Conservation (phyloP, 2,797 vertebrate species). For the Myiotriccus ornatus region DNA sequence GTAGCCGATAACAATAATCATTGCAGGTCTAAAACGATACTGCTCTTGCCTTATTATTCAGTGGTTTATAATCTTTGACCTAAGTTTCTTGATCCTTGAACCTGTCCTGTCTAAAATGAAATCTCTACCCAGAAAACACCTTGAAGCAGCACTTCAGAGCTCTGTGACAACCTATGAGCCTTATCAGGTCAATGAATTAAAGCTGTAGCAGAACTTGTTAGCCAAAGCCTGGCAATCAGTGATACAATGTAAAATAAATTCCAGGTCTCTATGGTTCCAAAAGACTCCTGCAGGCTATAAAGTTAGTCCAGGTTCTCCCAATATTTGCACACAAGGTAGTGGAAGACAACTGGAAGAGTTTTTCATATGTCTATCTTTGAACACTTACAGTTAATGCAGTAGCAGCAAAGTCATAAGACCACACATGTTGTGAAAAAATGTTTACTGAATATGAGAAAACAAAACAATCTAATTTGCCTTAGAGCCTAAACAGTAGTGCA, state of each 20-base stretch:
- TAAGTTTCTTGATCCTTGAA: neutral
- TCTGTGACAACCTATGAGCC: neutral
- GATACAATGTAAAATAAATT: neutral
- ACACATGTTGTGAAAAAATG: neutral
- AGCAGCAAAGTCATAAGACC: neutral
- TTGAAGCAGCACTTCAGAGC: neutral
- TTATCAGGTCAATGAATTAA: neutral
- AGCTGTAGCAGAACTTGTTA: neutral
- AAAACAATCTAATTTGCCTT: neutral
- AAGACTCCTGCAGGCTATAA: neutral
- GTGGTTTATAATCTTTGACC: neutral
- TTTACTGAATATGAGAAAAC: neutral
- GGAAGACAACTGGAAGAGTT: neutral
- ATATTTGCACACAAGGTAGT: neutral
- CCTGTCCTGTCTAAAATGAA: conserved; percentile 1
- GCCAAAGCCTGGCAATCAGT: neutral
- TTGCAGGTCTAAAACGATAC: neutral
- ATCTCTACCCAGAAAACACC: neutral
- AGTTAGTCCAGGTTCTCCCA: neutral
- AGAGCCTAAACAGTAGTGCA: neutral
- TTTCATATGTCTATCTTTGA: accelerated
- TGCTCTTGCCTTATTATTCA: neutral
- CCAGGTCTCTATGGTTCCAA: neutral
- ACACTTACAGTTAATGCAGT: accelerated
- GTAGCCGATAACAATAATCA: neutral